Base-by-base conservation (phyloP, 2,113 vertebrate genomes). In the Eptesicus fuscus region DNA sequence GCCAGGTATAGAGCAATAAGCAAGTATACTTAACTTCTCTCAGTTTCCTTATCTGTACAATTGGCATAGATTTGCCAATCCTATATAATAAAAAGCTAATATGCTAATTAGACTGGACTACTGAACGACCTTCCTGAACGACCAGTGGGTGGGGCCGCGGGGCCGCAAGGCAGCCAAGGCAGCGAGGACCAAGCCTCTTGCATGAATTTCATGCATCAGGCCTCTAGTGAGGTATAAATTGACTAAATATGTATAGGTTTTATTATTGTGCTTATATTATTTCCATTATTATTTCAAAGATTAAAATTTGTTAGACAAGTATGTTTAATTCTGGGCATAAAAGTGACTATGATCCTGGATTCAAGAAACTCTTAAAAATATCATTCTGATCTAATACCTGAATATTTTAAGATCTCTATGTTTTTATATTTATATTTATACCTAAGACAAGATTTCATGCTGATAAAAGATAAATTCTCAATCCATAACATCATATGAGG, bases 221-320 rank as follows among this genome's bases (percentile, higher is more conserved):
- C 59, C 10, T 28, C 59, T 61, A 61, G 59, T 35, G 5, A 93
- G 42, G n/a, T 14, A 90, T 65, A 78, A 85, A 89, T 3, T 84
- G 49, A 32, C 18, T 51, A 92, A 95, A 71, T 40, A 83, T 51
- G 7, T 85, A 86, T 83, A 65, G 14, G 10, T 20, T 28, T 80
- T 65, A 79, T 23, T 25, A 90, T 12, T 76, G 20, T 49, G 18
- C 7, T 67, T 2, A 73, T 53, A 44, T 35, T 32, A 93, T 16
- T 79, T 89, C 53, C 40, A 79, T 70, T 47, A 86, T 49, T 77
- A 85, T 79, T 83, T 92, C 76, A 88, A 90, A 89, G 11, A 35
- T 18, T 79, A 76, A 73, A 44, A 67, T 67, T 42, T 78, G 18
- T 76, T 89, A 4, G 30, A 88, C 13, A 86, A 83, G 35, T 65